These are phyloP conservation scores for Bugulina stolonifera DNA, from an alignment of 2,888 invertebrate species.

Conservation along the genomic window DNA sequence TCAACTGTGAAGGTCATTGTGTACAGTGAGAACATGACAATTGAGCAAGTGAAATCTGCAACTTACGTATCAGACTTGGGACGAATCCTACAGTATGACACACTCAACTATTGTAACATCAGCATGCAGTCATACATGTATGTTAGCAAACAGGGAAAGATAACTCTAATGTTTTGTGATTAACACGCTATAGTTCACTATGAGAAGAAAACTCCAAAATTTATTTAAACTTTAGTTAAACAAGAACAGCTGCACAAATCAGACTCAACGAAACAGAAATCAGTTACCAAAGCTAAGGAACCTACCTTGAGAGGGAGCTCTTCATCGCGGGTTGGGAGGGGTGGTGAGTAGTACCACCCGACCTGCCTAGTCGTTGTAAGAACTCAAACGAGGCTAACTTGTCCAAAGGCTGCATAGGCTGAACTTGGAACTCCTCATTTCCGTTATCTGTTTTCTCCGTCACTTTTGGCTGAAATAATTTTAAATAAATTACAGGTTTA, in stretches of 20 bases:
- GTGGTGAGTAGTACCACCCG: neutral
- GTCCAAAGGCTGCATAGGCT: constrained; percentile 26
- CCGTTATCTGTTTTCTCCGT: neutral
- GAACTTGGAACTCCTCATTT: neutral
- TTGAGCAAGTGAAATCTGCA: neutral
- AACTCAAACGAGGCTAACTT: constrained; percentile 24
- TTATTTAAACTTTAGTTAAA: neutral
- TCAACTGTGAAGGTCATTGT: too few relatives aligned
- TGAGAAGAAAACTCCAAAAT: neutral
- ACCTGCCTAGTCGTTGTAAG: constrained; percentile 24
- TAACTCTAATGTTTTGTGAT: neutral
- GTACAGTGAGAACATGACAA: too few relatives aligned
- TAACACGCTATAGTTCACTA: neutral
- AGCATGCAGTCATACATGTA: too few relatives aligned
- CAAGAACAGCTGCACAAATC: neutral
- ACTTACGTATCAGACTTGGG: constrained; percentile 25
- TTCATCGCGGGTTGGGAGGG: neutral
- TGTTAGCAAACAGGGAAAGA: too few relatives aligned
- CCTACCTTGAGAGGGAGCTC: constrained; percentile 7
- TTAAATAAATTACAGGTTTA: too few relatives aligned
- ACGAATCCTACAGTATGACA: constrained; percentile 19
- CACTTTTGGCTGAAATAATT: neutral
- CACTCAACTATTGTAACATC: too few relatives aligned
- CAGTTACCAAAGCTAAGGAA: neutral
- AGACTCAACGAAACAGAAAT: neutral